A percentile compares a stretch with the other conserved stretches of the same genome.
Evolutionary conservation across 2,888 invertebrate species (phyloP).

Genomic region (Anoplius nigerrimus): DNA sequence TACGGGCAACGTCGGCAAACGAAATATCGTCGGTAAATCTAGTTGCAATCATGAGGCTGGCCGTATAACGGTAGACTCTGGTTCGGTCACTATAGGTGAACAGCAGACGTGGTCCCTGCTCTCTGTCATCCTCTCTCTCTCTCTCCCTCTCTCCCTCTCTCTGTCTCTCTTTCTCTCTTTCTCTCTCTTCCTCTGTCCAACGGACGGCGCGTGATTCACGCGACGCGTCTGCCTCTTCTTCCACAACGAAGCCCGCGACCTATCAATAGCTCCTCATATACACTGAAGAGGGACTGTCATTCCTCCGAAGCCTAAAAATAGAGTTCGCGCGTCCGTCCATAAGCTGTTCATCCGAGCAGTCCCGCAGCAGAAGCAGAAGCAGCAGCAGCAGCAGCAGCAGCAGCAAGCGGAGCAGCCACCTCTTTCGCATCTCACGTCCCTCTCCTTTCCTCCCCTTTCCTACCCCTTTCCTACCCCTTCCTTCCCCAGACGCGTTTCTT

Average conservation of each 20-base stretch:
- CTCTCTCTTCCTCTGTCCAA: constrained; percentile 13
- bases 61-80: constrained; percentile 19
- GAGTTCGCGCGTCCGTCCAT: constrained; percentile 54
- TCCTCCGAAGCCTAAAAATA: constrained; percentile 70
- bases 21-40: too few species aligned
- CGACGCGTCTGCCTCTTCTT: constrained; percentile 54
- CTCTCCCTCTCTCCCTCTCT: background rate
- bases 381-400: too few species aligned
- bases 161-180: background rate
- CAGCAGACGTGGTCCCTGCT: constrained; percentile 36
- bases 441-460: too few species aligned
- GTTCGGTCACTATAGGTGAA: constrained; percentile 31
- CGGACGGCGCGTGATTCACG: constrained; percentile 60
- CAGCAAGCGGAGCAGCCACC: background rate
- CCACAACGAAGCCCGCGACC: constrained; percentile 55
- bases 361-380: constrained; percentile 10
- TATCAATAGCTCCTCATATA: constrained; percentile 71
- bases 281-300: constrained; percentile 69
- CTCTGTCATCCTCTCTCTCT: constrained; percentile 2
- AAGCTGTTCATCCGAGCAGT: constrained; percentile 35
- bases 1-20: too few species aligned
- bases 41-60: background rate
- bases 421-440: too few species aligned
- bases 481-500: background rate
- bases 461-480: background rate